Base-by-base conservation (phyloP, 2,888 invertebrate genomes). In the Imbricaverruca yamaguchii region DNA sequence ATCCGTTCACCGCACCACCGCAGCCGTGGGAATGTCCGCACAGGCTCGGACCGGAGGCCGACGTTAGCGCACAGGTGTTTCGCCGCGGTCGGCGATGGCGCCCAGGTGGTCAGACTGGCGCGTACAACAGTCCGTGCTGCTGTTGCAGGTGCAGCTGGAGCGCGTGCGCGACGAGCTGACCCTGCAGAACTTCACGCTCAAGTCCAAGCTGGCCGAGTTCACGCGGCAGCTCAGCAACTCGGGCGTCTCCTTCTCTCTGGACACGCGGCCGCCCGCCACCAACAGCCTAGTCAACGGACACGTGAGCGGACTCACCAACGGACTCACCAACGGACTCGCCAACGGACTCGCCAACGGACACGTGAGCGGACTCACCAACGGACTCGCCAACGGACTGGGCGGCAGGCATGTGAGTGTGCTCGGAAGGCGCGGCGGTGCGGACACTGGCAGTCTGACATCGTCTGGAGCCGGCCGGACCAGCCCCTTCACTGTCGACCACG, bases 151-250 rank as follows among this genome's bases (percentile, higher is more conserved):
- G 39, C 85, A 86, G 83, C 81, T 86, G 82, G 86, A 86, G 81
- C 84, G 85, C 80, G 85, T 85, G 39, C 83, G 86, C 39, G 85
- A 86, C 83, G 86, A 86, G 82, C 83, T 86, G 65, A 85, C 85
- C 23, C 81, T 86, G 61, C 86, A 86, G 83, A 86, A 86, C 82
- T 85, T 85, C 80, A 85, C 85, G 18, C 84, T 86, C n/a, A 86
- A 86, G 83, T 84, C 85, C 55, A 84, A 85, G 79, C 83, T 86
- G 39, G 84, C 85, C 0, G 86, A 86, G 80, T 82, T 86, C 63
- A 85, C 85, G 39, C 83, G 84, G 69, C 82, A 85, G 53, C 85
- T 85, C 78, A 83, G 84, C 63, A 85, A 85, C 82, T 84, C 84
- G 65, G 84, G 85, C 13, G 83, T 83, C 57, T 85, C 85, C 12